Base-by-base conservation (phyloP, 2,797 vertebrate species). In the Cuniculus paca region DNA sequence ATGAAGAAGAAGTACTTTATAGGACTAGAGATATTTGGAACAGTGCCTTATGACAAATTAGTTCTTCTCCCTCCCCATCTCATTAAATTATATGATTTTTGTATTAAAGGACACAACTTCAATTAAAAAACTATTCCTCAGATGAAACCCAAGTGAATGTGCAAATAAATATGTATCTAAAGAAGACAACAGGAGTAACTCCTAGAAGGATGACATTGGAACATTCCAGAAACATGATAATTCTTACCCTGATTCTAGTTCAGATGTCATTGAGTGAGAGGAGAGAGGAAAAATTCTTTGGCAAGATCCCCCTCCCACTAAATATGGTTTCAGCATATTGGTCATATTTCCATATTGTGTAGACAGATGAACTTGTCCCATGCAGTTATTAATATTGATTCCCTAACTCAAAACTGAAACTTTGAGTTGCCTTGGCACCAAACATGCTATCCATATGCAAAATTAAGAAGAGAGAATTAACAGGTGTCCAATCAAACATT, bases 331-430 rank as follows among this genome's bases (percentile, higher is more conserved):
- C 34, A 97, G 42, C 90, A 74, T 54, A 50, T 96, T 91, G 97
- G 96, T 98, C 94, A 96, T 97, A 96, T 98, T 98, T 98, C 95
- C 97, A 87, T 97, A 96, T 81, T 96, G 75, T 95, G 63, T 93
- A 96, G 97, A 98, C 96, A 98, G 97, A 97, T 97, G 95, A 98
- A 96, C 92, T 97, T 98, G 97, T 98, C 97, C 97, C 96, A 97
- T 93, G 97, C 94, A 97, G 94, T 98, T 96, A 98, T 96, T 98
- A 96, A 97, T 98, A 97, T 97, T 97, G 96, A 98, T 97, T 98
- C 82, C 74, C 54, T 94, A 63, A 79, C 60, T 94, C 92, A 79
- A 97, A 98, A 98, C 97, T 95, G 60, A 97, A 98, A 98, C 81
- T 98, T 97, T 89, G 96, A 98, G 95, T 95, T 97, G 65, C 88